Base-by-base conservation (phyloP, 2,113 vertebrate species). In the Verasper variegatus region DNA sequence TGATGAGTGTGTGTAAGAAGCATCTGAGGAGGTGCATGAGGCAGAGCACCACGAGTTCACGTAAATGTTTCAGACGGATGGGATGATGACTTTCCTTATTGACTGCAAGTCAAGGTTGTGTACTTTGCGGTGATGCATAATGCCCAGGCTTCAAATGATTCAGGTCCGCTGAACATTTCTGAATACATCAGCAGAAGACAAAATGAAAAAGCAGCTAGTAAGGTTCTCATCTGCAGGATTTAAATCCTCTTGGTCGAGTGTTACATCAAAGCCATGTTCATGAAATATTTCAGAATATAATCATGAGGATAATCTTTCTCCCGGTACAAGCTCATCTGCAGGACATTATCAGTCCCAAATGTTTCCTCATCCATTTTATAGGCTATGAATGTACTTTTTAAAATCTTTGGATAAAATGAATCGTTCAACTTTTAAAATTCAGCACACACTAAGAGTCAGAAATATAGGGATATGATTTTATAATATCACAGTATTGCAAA, bases 101-200 rank as follows among this genome's bases (percentile, higher is more conserved):
- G 68, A 68, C 37, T 68, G 60, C 20, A 13, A 35, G 31, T 64
- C 69, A 68, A 40, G 63, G 57, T 51, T 54, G 62, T 13, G 23
- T 68, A 10, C 56, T 68, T 27, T 42, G 26, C 11, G 51, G 6
- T 7, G 57, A 51, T 21, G 37, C 35, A 23, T 18, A 18, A 14
- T 1, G 12, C 18, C 45, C 31, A 20, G 51, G 7, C 58, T 64
- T 35, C 18, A 64, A 63, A 80, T 57, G 26, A 64, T 69, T 51
- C 14, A 15, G 61, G 47, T 52, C 42, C 21, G n/a, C 7, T 11
- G 14, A 56, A 23, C 56, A 67, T 55, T 76, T 67, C 20, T 73
- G 58, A 77, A 74, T 26, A 65, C 5, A 47, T 69, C 14, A 60
- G 54, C 35, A n/a, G 35, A 35, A 17, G 2, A 31, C 5, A 20